Conservation (phyloP, 2,797 vertebrate genomes). For the Etheostoma nigrum region DNA sequence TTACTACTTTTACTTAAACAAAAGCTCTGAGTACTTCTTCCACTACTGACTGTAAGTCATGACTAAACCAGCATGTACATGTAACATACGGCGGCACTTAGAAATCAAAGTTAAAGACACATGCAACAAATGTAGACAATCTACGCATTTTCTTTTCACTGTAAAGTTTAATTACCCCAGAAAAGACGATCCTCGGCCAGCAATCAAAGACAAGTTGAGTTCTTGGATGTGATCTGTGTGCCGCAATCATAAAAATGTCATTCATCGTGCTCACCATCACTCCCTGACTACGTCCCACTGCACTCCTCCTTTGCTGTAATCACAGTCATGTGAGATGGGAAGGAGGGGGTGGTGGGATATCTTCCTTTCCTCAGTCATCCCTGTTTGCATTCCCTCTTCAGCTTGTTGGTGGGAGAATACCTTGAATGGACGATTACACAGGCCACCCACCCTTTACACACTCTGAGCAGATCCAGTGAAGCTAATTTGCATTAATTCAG, state of each 20-base stretch:
- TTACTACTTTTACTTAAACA: neutral
- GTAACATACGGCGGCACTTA: neutral
- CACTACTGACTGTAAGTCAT: neutral
- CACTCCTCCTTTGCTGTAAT: conserved; percentile 75
- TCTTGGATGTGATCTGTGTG: conserved; percentile 36
- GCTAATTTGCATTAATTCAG: conserved; percentile 56
- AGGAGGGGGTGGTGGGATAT: conserved; percentile 24
- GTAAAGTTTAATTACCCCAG: conserved; percentile 67
- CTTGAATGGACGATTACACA: conserved; percentile 23
- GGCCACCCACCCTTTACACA: conserved; percentile 51
- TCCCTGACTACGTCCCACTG: conserved; percentile 44
- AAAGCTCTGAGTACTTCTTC: neutral
- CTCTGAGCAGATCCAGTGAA: conserved; percentile 30
- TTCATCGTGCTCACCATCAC: conserved; percentile 44
- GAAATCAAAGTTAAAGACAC: neutral
- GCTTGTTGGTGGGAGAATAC: conserved; percentile 50
- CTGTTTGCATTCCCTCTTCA: conserved; percentile 52
- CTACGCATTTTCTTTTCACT: neutral
- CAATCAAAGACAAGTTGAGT: conserved; percentile 9
- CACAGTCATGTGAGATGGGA: conserved; percentile 82
- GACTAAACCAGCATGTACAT: neutral
- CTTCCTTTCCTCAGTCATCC: conserved; percentile 54
- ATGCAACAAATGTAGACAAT: neutral
- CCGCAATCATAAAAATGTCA: conserved; percentile 43
- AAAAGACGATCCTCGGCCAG: conserved; percentile 25